phyloP scores from a whole-genome alignment of 1,140 invertebrate genomes.

The Dendrolimus punctatus region DNA sequence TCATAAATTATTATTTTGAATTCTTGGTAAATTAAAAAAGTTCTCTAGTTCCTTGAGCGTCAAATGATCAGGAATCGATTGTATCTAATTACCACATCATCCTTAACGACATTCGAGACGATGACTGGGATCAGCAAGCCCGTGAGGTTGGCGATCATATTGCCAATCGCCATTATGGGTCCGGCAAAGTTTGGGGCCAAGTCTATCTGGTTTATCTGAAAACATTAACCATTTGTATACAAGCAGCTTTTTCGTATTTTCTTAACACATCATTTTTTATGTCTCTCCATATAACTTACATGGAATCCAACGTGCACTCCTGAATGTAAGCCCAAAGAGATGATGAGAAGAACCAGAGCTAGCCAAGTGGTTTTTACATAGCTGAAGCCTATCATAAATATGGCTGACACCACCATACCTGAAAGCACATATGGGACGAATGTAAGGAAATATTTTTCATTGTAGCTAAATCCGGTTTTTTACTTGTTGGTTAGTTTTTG shows the following conservation, averaged over 20 bases:
- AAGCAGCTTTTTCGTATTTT: background rate
- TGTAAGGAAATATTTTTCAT: no score
- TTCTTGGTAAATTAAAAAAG: no score
- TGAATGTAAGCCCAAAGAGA: conserved; percentile 76
- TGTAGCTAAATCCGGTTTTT: no score
- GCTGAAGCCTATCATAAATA: conserved; percentile 43
- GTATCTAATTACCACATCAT: conserved; percentile 25
- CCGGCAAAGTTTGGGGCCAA: conserved; percentile 84
- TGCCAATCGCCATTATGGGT: conserved; percentile 79
- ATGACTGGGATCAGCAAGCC: conserved; percentile 76
- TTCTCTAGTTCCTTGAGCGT: background rate
- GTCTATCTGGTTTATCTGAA: conserved; percentile 76
- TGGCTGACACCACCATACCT: conserved; percentile 23
- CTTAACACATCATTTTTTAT: background rate
- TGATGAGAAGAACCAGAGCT: conserved; percentile 63
- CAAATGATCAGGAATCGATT: background rate
- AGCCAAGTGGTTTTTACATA: conserved; percentile 29
- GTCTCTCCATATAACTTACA: conserved; percentile 15
- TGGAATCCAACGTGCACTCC: conserved; percentile 68
- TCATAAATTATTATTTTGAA: no score
- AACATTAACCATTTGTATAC: conserved; percentile 31
- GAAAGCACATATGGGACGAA: no score
- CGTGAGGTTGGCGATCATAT: conserved; percentile 77
- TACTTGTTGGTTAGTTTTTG: no score
- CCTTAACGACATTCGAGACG: conserved; percentile 25